Evolutionary conservation across 1,140 invertebrate species (phyloP).

Genomic region (Leucophenga varia): DNA sequence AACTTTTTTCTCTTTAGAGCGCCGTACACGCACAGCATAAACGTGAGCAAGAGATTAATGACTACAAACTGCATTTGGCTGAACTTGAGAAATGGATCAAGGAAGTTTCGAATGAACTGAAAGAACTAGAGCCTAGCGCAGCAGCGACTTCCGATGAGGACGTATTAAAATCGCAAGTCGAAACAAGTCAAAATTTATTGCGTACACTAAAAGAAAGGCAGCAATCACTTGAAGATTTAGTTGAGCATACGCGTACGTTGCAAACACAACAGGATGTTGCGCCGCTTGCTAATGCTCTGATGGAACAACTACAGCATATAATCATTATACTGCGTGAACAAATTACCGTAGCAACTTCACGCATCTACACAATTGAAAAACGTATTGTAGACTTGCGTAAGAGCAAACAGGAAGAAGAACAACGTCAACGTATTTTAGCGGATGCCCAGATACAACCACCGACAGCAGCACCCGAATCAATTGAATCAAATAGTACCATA

Average conservation of each 20-base stretch:
- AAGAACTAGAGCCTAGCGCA: slow-evolving; percentile 37
- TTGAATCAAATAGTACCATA: slow-evolving; percentile 42
- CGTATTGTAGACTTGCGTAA: slow-evolving; percentile 46
- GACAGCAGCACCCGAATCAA: slow-evolving; percentile 21
- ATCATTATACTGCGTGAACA: slow-evolving; percentile 45
- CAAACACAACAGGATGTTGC: slow-evolving; percentile 49
- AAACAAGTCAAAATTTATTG: slow-evolving; percentile 41
- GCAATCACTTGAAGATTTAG: slow-evolving; percentile 46
- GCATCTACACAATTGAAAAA: slow-evolving; percentile 51
- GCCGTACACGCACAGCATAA: slow-evolving; percentile 60
- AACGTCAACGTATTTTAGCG: slow-evolving; percentile 31
- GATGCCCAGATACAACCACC: slow-evolving; percentile 39
- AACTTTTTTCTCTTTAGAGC: slow-evolving; percentile 47
- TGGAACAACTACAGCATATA: slow-evolving; percentile 47
- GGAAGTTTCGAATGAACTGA: slow-evolving; percentile 44
- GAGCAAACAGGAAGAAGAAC: slow-evolving; percentile 35
- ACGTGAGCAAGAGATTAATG: slow-evolving; percentile 61
- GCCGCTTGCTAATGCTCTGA: slow-evolving; percentile 38
- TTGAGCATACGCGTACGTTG: slow-evolving; percentile 43
- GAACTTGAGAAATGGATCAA: slow-evolving; percentile 67
- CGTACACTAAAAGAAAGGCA: slow-evolving; percentile 47
- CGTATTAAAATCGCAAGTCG: slow-evolving; percentile 40
- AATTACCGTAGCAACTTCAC: slow-evolving; percentile 45
- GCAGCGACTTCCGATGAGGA: slow-evolving; percentile 42
- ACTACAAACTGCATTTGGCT: slow-evolving; percentile 64